Evolutionary conservation across 2,888 invertebrate species (phyloP), one percentile per base, ranked within the genome.

Genomic region (Muschampia plurimacula): DNA sequence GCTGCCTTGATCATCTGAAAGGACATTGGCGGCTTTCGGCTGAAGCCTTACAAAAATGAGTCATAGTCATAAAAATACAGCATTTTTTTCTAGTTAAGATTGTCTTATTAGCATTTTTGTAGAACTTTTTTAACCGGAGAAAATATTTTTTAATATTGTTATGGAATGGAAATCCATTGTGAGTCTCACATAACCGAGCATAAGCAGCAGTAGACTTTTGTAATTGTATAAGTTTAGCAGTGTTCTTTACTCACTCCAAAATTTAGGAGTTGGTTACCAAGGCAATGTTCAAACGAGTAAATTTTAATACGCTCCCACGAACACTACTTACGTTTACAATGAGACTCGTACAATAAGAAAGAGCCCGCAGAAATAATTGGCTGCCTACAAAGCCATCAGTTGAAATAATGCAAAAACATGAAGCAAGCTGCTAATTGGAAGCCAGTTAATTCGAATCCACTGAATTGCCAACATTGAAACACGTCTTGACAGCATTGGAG

Each of bases 251-350:
- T 8, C 12, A 52, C 2, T 9, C 15, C 41, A 41, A 41, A 41
- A 41, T 41, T 41, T 3, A 41, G 8, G 41, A 41, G 41, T 41
- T 41, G 41, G 41, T 41, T 41, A 41, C 41, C 36, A 66, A 13
- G 49, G 36, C 46, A 62, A 62, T 67, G 41, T 72, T 72, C 72
- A 67, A 67, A 81, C 83, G 78, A 86, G 89, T 22, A 22, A 22
- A 22, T 22, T 22, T 90, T 87, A 90, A 90, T 87, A 89, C 85
- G 89, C 90, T 89, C 87, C 90, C 87, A 91, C 90, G 75, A 36
- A 65, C 67, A 67, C 52, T 67, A 72, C 66, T 41, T 66, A 36
- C 70, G 13, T 49, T 39, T 12, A 66, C 62, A 72, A 72, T 55
- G 67, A 67, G 67, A 59, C 52, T 67, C 62, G 67, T 55, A 67